Base-by-base conservation (phyloP, 1,140 invertebrate species). In the Delia radicum region DNA sequence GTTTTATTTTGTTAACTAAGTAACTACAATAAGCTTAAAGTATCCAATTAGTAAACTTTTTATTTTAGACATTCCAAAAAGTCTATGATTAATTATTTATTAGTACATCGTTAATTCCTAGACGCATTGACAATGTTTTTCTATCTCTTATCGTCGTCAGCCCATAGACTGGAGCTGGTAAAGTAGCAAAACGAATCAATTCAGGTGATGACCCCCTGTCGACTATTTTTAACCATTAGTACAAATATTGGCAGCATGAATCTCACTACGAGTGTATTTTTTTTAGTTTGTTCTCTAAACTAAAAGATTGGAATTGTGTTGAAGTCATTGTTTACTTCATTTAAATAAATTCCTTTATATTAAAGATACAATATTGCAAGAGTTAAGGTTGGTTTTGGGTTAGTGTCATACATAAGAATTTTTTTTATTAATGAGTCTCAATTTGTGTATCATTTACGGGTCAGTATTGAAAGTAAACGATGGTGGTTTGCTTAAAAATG, bases 391-490 rank as follows among this genome's bases (percentile, higher is more conserved):
- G 46, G n/a, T 55, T 55, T 55, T 18, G 3, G 33, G 3, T 18
- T 7, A 21, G 48, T 21, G 28, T 55, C 21, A 46, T 48, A 29
- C 26, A 33, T 33, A 3, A 10, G 3, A 0, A 33, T 2, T 55
- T 75, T 74, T 79, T 78, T 83, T 83, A 83, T 83, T 83, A 83
- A 83, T 83, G 81, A 83, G 79, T 79, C 79, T 83, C 81, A 83
- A 82, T 83, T 83, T 81, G 82, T 83, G 80, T 83, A 83, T 83
- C 81, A 83, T 83, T 83, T 83, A 83, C 81, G 81, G 82, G 81
- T 83, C 81, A 18, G 48, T 55, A 55, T 55, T 21, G 48, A 55
- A 21, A 55, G 82, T 80, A 83, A 83, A 28, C 71, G 71, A 28
- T 46, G 29, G 24, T 73, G 21, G 71, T 42, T 73, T 33, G 26